Evolutionary conservation across 30 jellyfish, hydroid and myxozoan species (phyloP), one percentile per base, ranked within the genome.

Genomic region (Pseudorhiza aurosa): DNA sequence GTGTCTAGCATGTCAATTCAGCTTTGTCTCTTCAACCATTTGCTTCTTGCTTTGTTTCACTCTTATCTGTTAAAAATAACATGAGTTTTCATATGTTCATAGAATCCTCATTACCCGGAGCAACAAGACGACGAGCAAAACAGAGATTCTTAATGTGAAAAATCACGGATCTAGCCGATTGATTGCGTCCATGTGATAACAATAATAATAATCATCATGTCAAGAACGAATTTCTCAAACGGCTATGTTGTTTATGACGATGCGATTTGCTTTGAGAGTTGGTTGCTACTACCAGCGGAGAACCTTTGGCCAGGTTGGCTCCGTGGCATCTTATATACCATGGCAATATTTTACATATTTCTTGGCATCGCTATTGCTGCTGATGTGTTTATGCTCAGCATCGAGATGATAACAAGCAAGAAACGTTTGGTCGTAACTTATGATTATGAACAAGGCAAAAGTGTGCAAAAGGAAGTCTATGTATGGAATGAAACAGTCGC

Each of bases 401-500:
- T 90, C 30, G 97, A 90, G 35, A 90, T 90, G 94, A 90, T 90
- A 17, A 90, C 97, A 0, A 90, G 97, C 81, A 90, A 77, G 62
- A 90, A 82, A 71, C 84, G 96, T 29, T 18, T 90, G 2, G 74
- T 90, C 9, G 27, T 74, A 1, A 76, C 97, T 7, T 90, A 56
- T 55, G 97, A 90, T 60, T 69, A 63, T 58, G 96, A 90, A 32
- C 65, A 72, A 60, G 72, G 76, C 9, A 85, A 83, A 50, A 88
- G 79, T 36, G 89, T 83, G 32, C 93, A 90, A 42, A 75, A 58
- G 40, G 96, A 90, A 49, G 96, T 90, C 26, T 77, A 85, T 29
- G 87, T 90, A 40, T 90, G 97, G 97, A 90, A 90, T 42, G 97
- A 90, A 80, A 90, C 97, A 0, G 89, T 90, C 26, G 97, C 97